Evolutionary conservation across 2,888 invertebrate genomes (phyloP), one percentile per base, ranked within the genome.

Genomic region (Drosophila anomelani): DNA sequence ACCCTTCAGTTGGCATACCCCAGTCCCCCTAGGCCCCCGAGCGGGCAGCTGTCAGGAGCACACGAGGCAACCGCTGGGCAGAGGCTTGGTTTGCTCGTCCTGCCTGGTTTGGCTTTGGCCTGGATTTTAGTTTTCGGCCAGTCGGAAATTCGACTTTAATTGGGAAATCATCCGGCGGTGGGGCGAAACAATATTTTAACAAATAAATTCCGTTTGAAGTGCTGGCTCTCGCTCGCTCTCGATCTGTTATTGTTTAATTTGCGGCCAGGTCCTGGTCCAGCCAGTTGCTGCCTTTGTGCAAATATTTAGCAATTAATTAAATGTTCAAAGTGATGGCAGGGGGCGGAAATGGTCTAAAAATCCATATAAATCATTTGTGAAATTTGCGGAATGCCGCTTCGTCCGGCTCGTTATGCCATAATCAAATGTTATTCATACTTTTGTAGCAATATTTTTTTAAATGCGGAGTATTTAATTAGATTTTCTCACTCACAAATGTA

Each of bases 291-390:
- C 26, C 63, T 43, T 66, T 66, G 55, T 44, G 47, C 72, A 80
- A 85, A 84, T 79, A 82, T 82, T 80, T 75, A 62, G 54, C 72
- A 85, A 82, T 80, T 80, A 82, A 70, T 82, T 66, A 44, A 59
- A 66, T 41, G 55, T 44, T 23, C 29, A 36, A 72, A 51, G 36
- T 13, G 20, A 51, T 12, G 49, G 51, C 7, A 8, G 34, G 26
- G 49, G 26, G 49, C 15, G 26, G 26, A 1, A 6, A 8, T 17
- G 41, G 49, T 29, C 13, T 20, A 20, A 64, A 56, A 41, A 49
- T 36, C n/a, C 47, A 29, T 41, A 49, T 49, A 56, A 67, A 64
- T 67, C 55, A 54, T 63, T 67, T 41, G 20, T 38, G 9, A 39
- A 32, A 54, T 38, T 29, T 44, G 7, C 34, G 51, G 51, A 36